Base-by-base conservation (phyloP, 2,113 vertebrate genomes). In the Strigops habroptila region DNA sequence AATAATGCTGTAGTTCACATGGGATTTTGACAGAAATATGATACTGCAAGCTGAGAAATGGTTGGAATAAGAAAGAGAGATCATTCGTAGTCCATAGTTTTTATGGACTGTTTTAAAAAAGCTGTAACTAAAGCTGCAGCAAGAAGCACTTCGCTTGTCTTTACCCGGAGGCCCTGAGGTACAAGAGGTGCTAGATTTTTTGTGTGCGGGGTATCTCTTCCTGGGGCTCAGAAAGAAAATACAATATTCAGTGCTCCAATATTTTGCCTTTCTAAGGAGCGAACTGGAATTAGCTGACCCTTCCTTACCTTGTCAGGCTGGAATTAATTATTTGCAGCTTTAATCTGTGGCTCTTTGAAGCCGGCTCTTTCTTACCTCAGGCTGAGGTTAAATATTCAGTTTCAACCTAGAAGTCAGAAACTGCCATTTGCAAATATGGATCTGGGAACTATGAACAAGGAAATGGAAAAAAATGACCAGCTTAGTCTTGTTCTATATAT, bases 351-450 rank as follows among this genome's bases (percentile, higher is more conserved):
- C 23, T 78, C 69, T 83, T 83, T 3, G 1, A 82, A 60, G 68
- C 13, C 2, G 39, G 19, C 7, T 64, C 23, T 28, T 73, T 70
- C 59, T 39, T 64, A 10, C 33, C 43, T 90, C 82, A 55, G 43
- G 80, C 22, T 83, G 48, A 86, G 52, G 79, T 88, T 95, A 88
- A 95, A 91, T 83, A 91, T 62, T 93, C 62, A 35, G 44, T 86
- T 91, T 81, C 68, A 83, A 9, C 73, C 22, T 43, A 74, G 41
- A 95, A 92, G 27, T 51, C 79, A 79, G 48, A 85, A 92, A 86
- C 44, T 76, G 52, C 64, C 57, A 33, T 37, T 52, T 91, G 31
- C 74, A 88, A 89, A 78, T 16, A 87, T 35, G 81, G 77, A 96
- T 91, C 53, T 92, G 52, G 37, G 77, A 92, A 52, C 49, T 79